phyloP scores from a whole-genome alignment of 2,797 vertebrate species.

The Geotrypetes seraphini region DNA sequence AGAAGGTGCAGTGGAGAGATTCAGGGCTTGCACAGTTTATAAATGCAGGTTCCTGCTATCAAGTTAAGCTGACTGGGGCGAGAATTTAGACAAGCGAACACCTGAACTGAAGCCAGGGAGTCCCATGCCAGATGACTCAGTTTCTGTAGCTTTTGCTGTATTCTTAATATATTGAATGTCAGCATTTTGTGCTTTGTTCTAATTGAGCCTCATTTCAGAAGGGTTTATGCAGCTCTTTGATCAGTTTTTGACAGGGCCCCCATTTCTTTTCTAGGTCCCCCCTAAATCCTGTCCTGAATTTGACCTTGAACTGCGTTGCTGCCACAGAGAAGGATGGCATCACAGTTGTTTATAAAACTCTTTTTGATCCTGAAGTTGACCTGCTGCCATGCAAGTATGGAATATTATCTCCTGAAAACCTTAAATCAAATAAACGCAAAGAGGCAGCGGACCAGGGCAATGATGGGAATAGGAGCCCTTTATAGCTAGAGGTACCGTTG shows the following conservation, averaged over 20 bases:
- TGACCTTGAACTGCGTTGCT: slow-evolving; percentile 33
- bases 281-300: slow-evolving; percentile 17
- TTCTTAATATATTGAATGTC: background rate
- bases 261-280: slow-evolving; percentile 26
- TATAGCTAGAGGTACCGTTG: too few species aligned
- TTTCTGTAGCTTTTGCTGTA: background rate
- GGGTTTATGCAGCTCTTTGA: too few species aligned
- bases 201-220: slow-evolving; percentile 7
- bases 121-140: background rate
- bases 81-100: background rate
- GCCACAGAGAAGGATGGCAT: slow-evolving; percentile 14
- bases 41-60: background rate
- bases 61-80: background rate
- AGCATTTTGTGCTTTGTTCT: slow-evolving; percentile 10
- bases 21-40: background rate
- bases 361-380: slow-evolving; percentile 12
- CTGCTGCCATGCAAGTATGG: slow-evolving; percentile 26
- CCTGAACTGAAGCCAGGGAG: background rate
- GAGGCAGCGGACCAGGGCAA: too few species aligned
- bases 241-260: slow-evolving; percentile 20
- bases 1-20: background rate
- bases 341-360: slow-evolving; percentile 23
- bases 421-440: too few species aligned
- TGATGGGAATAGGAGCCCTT: too few species aligned
- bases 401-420: too few species aligned